Percentiles rank a stretch among this genome's conserved stretches.
phyloP scores from a whole-genome alignment of 2,888 invertebrate genomes.

The Drosophila planitibia region DNA sequence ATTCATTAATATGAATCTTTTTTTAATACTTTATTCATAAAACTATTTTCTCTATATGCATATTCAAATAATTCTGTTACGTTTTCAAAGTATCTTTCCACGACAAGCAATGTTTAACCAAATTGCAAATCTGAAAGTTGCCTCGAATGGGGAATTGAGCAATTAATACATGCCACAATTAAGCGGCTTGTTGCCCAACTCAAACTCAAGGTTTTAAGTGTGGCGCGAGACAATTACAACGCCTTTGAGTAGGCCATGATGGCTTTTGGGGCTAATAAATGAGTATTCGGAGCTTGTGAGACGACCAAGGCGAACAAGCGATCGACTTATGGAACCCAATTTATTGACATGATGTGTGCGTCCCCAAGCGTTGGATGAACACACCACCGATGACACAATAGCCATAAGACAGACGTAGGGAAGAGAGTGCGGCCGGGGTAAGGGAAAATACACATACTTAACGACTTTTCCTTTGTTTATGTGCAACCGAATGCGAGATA shows the following conservation, averaged over 20 bases:
- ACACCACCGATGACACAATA: conserved; percentile 66
- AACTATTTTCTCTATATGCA: neutral
- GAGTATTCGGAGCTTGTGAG: conserved; percentile 51
- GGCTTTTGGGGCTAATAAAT: conserved; percentile 60
- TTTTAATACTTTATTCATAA: neutral
- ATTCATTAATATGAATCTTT: neutral
- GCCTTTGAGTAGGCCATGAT: conserved; percentile 17
- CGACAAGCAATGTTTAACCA: neutral
- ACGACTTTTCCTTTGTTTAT: conserved; percentile 70
- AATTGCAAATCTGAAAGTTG: neutral
- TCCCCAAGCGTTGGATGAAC: conserved; percentile 53
- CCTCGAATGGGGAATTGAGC: neutral
- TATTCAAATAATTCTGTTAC: neutral
- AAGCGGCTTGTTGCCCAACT: conserved; percentile 11
- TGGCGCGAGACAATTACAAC: conserved; percentile 1
- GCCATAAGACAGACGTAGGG: conserved; percentile 22
- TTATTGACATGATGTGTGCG: conserved; percentile 67
- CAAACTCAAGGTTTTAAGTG: conserved; percentile 19
- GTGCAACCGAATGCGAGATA: conserved; percentile 63
- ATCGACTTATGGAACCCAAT: conserved; percentile 69
- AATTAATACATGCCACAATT: conserved; percentile 24
- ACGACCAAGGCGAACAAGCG: conserved; percentile 49
- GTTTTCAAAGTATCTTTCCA: neutral
- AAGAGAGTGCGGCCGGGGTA: neutral
- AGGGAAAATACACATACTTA: conserved; percentile 53